A percentile compares a stretch with the other conserved stretches of the same genome.
These are phyloP conservation scores for Chloroceryle amazona DNA, from an alignment of 2,797 vertebrate species.

Conservation along the genomic window DNA sequence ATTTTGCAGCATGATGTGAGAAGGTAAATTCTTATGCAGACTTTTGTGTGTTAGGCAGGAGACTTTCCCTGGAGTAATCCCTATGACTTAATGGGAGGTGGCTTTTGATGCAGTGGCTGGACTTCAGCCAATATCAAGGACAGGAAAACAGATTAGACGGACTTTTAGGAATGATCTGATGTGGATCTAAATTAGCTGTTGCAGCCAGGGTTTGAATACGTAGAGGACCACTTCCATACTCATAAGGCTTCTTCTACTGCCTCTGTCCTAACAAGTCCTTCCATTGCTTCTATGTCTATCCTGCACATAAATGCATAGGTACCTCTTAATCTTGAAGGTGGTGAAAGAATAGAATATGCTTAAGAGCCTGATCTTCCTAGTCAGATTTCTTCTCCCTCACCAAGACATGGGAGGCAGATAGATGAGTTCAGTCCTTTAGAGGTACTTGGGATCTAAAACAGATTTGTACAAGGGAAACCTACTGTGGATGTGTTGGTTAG, in stretches of 20 bases:
- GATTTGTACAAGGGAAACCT: background rate
- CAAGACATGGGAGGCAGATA: background rate
- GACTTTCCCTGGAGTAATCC: background rate
- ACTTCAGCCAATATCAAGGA: background rate
- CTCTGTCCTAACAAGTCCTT: background rate
- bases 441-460: background rate
- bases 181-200: background rate
- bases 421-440: background rate
- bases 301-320: background rate
- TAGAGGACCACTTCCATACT: accelerated
- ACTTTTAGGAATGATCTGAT: background rate
- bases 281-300: background rate
- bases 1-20: background rate
- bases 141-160: background rate
- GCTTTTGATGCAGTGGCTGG: background rate
- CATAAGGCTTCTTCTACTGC: background rate
- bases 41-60: background rate
- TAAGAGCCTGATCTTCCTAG: background rate
- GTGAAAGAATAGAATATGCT: background rate
- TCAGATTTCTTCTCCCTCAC: background rate
- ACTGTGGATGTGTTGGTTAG: background rate
- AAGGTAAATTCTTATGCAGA: background rate
- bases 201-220: background rate
- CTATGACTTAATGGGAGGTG: background rate
- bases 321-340: background rate